These are phyloP conservation scores for Cephalophus harveyi DNA, from an alignment of 2,113 vertebrate species.

Conservation along the genomic window DNA sequence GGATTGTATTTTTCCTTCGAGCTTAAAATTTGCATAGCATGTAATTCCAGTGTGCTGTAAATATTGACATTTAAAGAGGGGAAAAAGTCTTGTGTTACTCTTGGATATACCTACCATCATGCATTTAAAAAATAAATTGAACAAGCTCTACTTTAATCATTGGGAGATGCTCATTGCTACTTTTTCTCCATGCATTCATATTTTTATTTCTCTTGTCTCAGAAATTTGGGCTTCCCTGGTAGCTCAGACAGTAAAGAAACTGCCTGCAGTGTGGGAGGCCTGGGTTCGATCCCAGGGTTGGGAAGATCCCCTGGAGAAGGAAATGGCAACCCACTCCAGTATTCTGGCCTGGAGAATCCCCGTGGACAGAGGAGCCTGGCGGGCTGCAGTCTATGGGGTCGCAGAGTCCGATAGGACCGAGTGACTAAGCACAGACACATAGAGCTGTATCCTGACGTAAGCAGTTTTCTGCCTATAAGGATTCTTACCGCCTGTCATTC, in stretches of 20 bases:
- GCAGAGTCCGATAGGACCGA: accelerated
- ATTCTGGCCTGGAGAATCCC: not conserved
- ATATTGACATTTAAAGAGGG: not conserved
- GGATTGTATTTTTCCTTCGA: not conserved
- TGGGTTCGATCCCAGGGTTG: not conserved
- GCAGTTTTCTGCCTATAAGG: not conserved
- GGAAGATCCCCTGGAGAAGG: not conserved
- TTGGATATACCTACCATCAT: not conserved
- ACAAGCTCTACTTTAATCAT: not conserved
- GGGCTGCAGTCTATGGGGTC: not conserved
- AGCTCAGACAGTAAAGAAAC: not conserved
- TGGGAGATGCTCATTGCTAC: not conserved
- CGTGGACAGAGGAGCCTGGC: not conserved
- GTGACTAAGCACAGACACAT: not conserved
- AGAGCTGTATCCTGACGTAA: not conserved
- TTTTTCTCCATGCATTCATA: not conserved
- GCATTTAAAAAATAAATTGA: not conserved
- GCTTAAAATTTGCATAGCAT: not conserved
- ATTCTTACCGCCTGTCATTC: not conserved
- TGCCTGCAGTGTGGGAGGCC: not conserved
- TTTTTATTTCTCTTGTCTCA: not conserved
- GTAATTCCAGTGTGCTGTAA: not conserved
- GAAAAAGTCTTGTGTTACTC: not conserved
- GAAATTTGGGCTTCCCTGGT: not conserved
- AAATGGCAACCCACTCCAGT: not conserved